Conservation (phyloP, 1,140 invertebrate genomes). For the Ditylenchus dipsaci region DNA sequence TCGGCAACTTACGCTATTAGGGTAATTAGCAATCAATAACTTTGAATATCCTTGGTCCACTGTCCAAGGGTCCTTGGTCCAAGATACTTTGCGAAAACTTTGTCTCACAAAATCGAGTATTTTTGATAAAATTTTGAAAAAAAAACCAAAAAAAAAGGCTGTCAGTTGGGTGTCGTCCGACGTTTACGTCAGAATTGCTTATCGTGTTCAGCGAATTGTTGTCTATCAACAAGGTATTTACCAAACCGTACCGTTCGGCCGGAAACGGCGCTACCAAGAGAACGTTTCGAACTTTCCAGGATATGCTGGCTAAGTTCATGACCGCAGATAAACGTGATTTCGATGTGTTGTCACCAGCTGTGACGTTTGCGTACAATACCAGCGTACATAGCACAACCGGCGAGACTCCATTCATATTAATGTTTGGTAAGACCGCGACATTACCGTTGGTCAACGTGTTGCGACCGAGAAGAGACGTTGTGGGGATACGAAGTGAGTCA, state of each 20-base stretch:
- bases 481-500: not conserved
- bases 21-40: too few species aligned
- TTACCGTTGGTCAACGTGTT: constrained; percentile 9
- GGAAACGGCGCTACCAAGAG: constrained; percentile 16
- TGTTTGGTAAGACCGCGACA: constrained; percentile 20
- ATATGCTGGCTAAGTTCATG: constrained; percentile 17
- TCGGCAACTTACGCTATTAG: too few species aligned
- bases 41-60: too few species aligned
- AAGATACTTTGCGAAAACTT: too few species aligned
- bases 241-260: constrained; percentile 6
- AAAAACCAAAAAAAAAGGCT: too few species aligned
- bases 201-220: constrained; percentile 7
- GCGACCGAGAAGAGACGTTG: not conserved
- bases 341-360: constrained; percentile 5
- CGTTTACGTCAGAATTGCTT: constrained; percentile 16
- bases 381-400: constrained; percentile 5
- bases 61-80: too few species aligned
- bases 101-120: too few species aligned
- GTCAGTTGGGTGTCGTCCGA: too few species aligned
- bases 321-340: constrained; percentile 14
- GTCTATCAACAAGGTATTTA: constrained; percentile 12
- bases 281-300: constrained; percentile 16
- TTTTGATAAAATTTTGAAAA: too few species aligned
- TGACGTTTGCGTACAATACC: constrained; percentile 23
- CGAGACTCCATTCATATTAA: constrained; percentile 20